Evolutionary conservation across 1,140 invertebrate species (phyloP).

Genomic region (Papilio polytes): DNA sequence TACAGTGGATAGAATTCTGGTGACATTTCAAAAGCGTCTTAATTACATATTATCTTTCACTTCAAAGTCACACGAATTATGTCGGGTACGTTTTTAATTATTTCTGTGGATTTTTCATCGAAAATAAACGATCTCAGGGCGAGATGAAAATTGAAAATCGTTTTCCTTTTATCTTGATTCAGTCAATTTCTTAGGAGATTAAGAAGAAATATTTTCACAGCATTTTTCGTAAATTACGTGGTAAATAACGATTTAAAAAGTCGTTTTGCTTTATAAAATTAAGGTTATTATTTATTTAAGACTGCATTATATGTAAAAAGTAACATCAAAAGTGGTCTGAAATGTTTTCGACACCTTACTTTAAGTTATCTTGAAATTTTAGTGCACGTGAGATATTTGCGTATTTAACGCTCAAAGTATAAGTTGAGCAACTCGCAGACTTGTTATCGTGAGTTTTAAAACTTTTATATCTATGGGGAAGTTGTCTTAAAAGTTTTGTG

Average conservation of each 20-base stretch:
- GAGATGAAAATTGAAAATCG: constrained; percentile 1
- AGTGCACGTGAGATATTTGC: background rate
- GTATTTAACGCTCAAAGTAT: background rate
- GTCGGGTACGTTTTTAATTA: background rate
- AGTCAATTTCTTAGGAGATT: constrained; percentile 3
- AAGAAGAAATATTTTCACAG: background rate
- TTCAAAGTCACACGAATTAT: background rate
- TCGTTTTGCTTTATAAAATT: too few species aligned
- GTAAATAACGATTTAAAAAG: background rate
- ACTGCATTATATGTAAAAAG: too few species aligned
- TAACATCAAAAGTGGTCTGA: too few species aligned
- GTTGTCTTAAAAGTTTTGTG: background rate
- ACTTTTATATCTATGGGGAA: background rate
- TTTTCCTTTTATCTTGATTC: background rate
- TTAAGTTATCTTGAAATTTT: background rate
- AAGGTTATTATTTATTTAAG: too few species aligned
- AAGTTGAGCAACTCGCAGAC: background rate
- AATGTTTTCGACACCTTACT: too few species aligned
- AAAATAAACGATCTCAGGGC: background rate
- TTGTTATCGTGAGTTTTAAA: constrained; percentile 6
- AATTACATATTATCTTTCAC: background rate
- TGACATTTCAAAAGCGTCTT: background rate
- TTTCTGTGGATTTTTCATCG: background rate
- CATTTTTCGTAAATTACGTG: background rate
- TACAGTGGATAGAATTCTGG: background rate